Base-by-base conservation (phyloP, 2,797 vertebrate genomes). In the Gymnocypris eckloni region DNA sequence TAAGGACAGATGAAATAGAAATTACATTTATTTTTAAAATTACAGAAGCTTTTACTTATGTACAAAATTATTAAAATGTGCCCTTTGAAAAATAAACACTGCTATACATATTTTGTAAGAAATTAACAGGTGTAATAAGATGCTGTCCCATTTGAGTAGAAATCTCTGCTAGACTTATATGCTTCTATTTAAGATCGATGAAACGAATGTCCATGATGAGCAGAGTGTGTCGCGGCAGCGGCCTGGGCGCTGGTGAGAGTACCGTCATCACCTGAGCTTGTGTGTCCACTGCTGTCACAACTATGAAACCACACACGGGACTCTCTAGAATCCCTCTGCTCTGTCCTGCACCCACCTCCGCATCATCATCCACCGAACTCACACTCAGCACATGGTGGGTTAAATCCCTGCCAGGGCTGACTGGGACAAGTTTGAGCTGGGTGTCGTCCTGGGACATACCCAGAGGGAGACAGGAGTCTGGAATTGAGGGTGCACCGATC, bases 161-260 rank as follows among this genome's bases (percentile, higher is more conserved):
- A 2, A 67, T 37, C 64, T 67, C 64, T 67, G 64, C 28, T 67
- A 66, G 28, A 16, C 25, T 41, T 61, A 6, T 18, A 61, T 18
- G n/a, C 39, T 16, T 83, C 91, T 82, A 99, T 88, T 99, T 99
- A 64, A 97, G 96, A 92, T 99, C 98, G 95, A 99, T 99, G 91
- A 99, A 99, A 78, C 98, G 96, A 56, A 99, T 99, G 92, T 99
- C 98, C 98, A 99, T 99, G 91, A 99, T 99, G 70, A 99, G 98
- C 72, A 99, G 94, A 37, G 97, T 97, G 93, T 96, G 97, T 89
- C 97, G 96, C 20, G 98, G 98, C 86, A 99, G 94, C 0, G 98
- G 98, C 18, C 98, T 95, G 0, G 98, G 98, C 0, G 98, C 97
- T 0, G 98, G 98, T 1, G 98, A 98, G 15, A 99, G 94, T 33